phyloP scores from a whole-genome alignment of 2,113 vertebrate species.

The Ceyx cyanopectus region DNA sequence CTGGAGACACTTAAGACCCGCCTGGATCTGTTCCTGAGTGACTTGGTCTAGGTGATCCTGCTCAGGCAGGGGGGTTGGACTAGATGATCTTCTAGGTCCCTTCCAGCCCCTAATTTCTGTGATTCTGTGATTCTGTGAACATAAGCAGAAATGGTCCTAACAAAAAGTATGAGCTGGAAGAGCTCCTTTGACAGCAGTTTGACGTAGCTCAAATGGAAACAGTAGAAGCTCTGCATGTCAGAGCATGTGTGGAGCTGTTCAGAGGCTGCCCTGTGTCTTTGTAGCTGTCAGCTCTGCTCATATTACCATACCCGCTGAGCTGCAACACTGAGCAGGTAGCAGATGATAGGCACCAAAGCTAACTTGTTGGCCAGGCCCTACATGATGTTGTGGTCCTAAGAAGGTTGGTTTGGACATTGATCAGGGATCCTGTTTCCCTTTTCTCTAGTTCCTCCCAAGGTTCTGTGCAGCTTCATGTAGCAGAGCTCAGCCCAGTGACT shows the following conservation, averaged over 20 bases:
- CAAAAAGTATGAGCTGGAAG: neutral
- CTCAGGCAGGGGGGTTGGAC: too few species aligned
- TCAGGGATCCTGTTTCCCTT: neutral
- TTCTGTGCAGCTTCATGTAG: neutral
- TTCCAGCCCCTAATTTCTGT: too few species aligned
- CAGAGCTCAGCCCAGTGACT: neutral
- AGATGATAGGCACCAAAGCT: neutral
- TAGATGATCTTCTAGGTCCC: too few species aligned
- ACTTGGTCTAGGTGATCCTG: too few species aligned
- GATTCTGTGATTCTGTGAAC: too few species aligned
- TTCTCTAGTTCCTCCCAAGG: neutral
- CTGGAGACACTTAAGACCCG: too few species aligned
- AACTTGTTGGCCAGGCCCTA: neutral
- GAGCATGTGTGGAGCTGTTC: neutral
- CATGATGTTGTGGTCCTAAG: fast-evolving
- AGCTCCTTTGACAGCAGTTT: neutral
- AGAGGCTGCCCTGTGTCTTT: neutral
- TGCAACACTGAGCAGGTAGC: neutral
- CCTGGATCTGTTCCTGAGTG: too few species aligned
- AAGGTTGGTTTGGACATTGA: neutral
- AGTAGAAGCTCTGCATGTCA: neutral
- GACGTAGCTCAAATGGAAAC: neutral
- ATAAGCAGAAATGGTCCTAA: fast-evolving
- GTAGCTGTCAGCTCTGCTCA: neutral
- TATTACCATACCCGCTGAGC: neutral